Evolutionary conservation across 1,140 invertebrate species (phyloP), one percentile per base, ranked within the genome.

Genomic region (Drosophila ironensis): DNA sequence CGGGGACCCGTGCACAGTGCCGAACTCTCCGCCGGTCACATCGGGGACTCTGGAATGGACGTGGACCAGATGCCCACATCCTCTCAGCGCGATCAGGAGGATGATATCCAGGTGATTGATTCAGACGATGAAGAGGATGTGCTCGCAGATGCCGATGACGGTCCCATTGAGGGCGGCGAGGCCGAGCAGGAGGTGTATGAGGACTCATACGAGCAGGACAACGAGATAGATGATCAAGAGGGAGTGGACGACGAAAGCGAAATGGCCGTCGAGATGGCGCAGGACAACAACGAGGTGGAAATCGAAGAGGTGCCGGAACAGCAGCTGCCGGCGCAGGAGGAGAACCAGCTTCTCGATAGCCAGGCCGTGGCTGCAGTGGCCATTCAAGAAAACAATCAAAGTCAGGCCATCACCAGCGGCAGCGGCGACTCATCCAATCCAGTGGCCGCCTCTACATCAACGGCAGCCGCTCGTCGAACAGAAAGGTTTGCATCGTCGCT

Each of bases 41-140:
- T 92, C 42, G 91, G 90, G 20, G 92, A 93, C 51, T 91, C 91
- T 16, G 91, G 91, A 19, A 91, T 93, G 38, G 94, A 95, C 74
- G 93, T 94, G 3, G 94, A 95, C 75, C 92, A 96, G 91, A 95
- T 96, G 33, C 95, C 95, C 2, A 96, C 95, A 0, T 96, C 95
- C 2, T 95, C 95, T 16, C 95, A 95, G 78, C 92, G 95, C 20
- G 95, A 96, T 87, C 95, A 95, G 72, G 94, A 95, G 67, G 94
- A 95, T 88, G 95, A 96, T 64, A 94, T 95, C 19, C 94, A 96
- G 11, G 93, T 95, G 11, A 94, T 95, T 16, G 93, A 93, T 11
- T 92, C 93, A 50, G 93, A 94, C 41, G 90, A 91, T 40, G 93
- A 92, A 25, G 92, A 91, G 41, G 93, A 92, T 77, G 92, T 91